phyloP scores from a whole-genome alignment of 2,888 invertebrate genomes.

The Hemistola chrysoprasaria region DNA sequence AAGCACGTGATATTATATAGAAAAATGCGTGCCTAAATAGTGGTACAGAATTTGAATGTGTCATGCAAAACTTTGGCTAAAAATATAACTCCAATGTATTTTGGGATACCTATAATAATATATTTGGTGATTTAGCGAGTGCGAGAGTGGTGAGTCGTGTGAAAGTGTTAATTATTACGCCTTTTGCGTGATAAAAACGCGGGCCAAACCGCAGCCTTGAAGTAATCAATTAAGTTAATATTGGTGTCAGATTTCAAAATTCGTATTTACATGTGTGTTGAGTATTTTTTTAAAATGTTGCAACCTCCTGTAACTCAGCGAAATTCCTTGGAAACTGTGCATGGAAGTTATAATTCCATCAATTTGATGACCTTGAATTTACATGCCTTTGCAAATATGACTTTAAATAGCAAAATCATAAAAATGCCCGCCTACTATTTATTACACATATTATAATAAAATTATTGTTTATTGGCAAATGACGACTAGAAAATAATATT shows the following conservation, averaged over 20 bases:
- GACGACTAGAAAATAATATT: too few relatives aligned
- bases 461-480: too few relatives aligned
- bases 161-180: slow-evolving; percentile 65
- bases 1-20: slow-evolving; percentile 49
- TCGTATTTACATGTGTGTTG: slow-evolving; percentile 6
- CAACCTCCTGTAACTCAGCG: slow-evolving; percentile 1
- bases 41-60: slow-evolving; percentile 43
- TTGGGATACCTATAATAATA: slow-evolving; percentile 69
- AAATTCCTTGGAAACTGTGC: slow-evolving; percentile 1
- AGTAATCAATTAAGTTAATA: slow-evolving; percentile 27
- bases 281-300: background rate
- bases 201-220: slow-evolving; percentile 55
- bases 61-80: slow-evolving; percentile 66
- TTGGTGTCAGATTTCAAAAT: slow-evolving; percentile 28
- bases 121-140: slow-evolving; percentile 72
- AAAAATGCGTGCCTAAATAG: slow-evolving; percentile 50
- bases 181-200: slow-evolving; percentile 39
- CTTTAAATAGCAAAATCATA: too few relatives aligned
- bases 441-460: background rate
- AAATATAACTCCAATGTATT: slow-evolving; percentile 70
- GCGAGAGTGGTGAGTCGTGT: slow-evolving; percentile 61
- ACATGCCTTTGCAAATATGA: too few relatives aligned
- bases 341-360: slow-evolving; percentile 14
- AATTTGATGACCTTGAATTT: slow-evolving; percentile 16
- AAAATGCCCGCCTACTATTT: too few relatives aligned